Evolutionary conservation across 2,797 vertebrate genomes (phyloP).

Genomic region (Mormyrus hasselquistii): DNA sequence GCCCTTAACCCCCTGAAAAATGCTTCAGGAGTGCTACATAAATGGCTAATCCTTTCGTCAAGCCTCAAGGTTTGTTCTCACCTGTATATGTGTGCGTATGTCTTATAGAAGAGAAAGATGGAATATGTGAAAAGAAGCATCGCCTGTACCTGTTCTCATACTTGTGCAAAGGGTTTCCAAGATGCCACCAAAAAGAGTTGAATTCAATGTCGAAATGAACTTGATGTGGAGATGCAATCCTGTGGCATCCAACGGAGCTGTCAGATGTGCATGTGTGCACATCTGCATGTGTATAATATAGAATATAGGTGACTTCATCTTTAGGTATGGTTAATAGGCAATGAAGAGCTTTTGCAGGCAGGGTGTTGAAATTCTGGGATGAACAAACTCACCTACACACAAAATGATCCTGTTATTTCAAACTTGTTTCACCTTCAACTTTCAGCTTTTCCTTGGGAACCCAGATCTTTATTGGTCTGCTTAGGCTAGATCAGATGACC

Average conservation of each 20-base stretch:
- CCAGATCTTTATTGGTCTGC: not conserved
- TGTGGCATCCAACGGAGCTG: not conserved
- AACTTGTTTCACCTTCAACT: not conserved
- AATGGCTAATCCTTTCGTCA: not conserved
- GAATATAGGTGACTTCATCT: not conserved
- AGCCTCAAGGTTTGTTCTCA: not conserved
- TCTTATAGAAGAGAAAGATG: not conserved
- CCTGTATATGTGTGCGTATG: not conserved
- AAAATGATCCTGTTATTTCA: not conserved
- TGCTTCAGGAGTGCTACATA: not conserved
- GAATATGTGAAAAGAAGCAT: not conserved
- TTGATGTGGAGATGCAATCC: not conserved
- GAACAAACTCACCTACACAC: not conserved
- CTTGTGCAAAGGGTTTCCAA: not conserved
- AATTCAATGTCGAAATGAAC: not conserved
- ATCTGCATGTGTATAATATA: not conserved
- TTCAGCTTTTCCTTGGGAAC: not conserved
- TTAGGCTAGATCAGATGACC: not conserved
- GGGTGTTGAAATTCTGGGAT: not conserved
- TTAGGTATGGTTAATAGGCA: not conserved
- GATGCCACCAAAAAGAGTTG: not conserved
- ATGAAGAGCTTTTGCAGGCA: not conserved
- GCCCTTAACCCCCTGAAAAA: not conserved
- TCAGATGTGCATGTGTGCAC: not conserved
- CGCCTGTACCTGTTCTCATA: not conserved